Evolutionary conservation across 1,140 invertebrate species (phyloP).

Genomic region (Heliconius himera): DNA sequence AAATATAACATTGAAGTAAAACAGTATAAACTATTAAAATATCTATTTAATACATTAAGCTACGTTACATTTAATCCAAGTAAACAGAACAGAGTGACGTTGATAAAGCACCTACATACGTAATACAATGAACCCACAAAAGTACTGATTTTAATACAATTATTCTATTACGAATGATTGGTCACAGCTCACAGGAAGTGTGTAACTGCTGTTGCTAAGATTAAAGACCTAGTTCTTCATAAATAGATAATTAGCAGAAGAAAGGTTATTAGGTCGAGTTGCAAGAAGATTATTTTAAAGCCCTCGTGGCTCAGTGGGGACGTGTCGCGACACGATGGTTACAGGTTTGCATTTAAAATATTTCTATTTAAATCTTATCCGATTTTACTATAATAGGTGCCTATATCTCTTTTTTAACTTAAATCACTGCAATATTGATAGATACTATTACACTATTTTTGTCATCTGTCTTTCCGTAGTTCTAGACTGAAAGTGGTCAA

Average conservation of each 20-base stretch:
- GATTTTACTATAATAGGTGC: no score
- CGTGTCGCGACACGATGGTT: background rate
- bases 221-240: conserved; percentile 14
- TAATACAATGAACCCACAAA: conserved; percentile 3
- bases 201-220: background rate
- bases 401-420: no score
- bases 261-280: conserved; percentile 3
- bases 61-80: background rate
- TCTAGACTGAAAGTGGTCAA: no score
- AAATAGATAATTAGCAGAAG: background rate
- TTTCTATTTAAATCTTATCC: no score
- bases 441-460: no score
- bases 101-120: background rate
- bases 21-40: no score
- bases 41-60: no score
- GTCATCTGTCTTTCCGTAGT: no score
- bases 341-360: background rate
- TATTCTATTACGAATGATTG: background rate
- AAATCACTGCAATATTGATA: no score
- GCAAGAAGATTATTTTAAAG: background rate
- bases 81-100: background rate
- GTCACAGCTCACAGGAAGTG: conserved; percentile 5
- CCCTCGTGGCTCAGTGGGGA: background rate
- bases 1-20: no score
- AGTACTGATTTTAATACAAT: background rate